Evolutionary conservation across 2,797 vertebrate species (phyloP).

Genomic region (Dromococcyx pavoninus): DNA sequence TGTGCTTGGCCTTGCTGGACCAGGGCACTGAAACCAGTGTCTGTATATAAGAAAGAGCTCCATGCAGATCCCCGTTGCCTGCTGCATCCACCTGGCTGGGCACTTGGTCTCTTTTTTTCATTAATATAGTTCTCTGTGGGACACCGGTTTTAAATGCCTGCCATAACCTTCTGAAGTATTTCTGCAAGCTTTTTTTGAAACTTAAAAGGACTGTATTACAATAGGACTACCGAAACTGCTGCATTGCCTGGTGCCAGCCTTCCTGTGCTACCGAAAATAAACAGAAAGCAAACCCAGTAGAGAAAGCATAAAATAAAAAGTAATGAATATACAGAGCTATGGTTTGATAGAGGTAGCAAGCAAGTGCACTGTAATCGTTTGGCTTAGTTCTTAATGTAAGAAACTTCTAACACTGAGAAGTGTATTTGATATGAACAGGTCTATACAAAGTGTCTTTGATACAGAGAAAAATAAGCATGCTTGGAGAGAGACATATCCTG

Average conservation of each 20-base stretch:
- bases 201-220: background rate
- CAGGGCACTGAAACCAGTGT: background rate
- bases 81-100: background rate
- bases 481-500: background rate
- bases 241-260: background rate
- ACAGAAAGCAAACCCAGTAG: background rate
- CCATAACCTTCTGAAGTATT: background rate
- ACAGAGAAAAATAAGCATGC: background rate
- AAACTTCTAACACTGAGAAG: background rate
- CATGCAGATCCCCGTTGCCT: background rate
- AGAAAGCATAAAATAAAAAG: background rate
- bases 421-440: conserved; percentile 42
- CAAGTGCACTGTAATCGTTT: background rate
- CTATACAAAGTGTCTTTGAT: conserved; percentile 15
- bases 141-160: background rate
- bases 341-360: background rate
- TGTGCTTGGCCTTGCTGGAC: background rate
- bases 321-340: accelerated
- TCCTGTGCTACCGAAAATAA: background rate
- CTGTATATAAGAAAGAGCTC: background rate
- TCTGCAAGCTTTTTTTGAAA: background rate
- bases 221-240: background rate
- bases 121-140: background rate
- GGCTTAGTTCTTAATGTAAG: background rate
- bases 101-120: background rate